Evolutionary conservation across 2,888 invertebrate species (phyloP).

Genomic region (Exephanes ischioxanthus): DNA sequence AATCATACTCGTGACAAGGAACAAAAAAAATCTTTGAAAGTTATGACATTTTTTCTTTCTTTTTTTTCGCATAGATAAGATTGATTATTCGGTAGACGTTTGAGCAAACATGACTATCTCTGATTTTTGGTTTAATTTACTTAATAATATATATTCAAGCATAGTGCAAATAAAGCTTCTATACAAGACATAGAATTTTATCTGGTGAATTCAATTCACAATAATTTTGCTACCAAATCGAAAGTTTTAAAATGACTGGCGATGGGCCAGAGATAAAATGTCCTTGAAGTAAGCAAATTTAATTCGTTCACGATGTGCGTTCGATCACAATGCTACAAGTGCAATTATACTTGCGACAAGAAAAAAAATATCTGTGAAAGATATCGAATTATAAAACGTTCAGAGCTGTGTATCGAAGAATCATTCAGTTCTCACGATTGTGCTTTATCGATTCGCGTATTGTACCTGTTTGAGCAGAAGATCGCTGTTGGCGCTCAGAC

Average conservation of each 20-base stretch:
- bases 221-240: too few relatives aligned
- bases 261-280: too few relatives aligned
- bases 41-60: neutral
- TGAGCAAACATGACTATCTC: neutral
- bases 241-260: too few relatives aligned
- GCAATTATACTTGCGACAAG: neutral
- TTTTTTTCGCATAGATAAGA: neutral
- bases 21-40: neutral
- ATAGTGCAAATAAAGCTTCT: too few relatives aligned
- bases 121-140: too few relatives aligned
- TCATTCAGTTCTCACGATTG: neutral
- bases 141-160: too few relatives aligned
- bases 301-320: slow-evolving; percentile 1
- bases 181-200: too few relatives aligned
- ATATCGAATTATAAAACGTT: neutral
- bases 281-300: neutral
- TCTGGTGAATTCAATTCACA: too few relatives aligned
- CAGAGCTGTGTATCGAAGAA: neutral
- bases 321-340: slow-evolving; percentile 4
- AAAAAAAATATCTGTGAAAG: neutral
- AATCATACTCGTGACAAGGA: neutral
- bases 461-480: slow-evolving; percentile 95
- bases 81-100: neutral
- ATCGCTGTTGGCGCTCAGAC: slow-evolving; percentile 96
- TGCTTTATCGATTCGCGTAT: slow-evolving; percentile 3